Evolutionary conservation across 2,797 vertebrate genomes (phyloP).

Genomic region (Florisuga fusca): DNA sequence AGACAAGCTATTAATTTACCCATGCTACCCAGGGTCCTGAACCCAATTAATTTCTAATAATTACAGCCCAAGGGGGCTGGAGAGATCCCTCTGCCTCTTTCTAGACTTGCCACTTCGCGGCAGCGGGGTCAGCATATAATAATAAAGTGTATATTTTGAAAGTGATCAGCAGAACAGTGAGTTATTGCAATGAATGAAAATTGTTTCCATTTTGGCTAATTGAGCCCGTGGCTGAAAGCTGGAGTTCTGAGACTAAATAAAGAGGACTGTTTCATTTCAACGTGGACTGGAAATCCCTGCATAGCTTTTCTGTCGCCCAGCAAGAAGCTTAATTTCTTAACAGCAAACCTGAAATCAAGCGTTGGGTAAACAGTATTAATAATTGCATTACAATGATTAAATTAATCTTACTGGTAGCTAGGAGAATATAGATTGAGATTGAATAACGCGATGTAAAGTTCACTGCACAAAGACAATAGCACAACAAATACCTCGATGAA

Average conservation of each 20-base stretch:
- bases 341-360: slow-evolving; percentile 87
- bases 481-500: slow-evolving; percentile 78
- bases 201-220: slow-evolving; percentile 95
- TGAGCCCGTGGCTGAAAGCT: slow-evolving; percentile 83
- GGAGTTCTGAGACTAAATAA: slow-evolving; percentile 81
- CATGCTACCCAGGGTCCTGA: slow-evolving; percentile 87
- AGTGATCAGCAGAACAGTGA: slow-evolving; percentile 86
- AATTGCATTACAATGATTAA: slow-evolving; percentile 90
- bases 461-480: slow-evolving; percentile 87
- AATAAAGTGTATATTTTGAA: slow-evolving; percentile 90
- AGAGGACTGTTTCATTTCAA: slow-evolving; percentile 81
- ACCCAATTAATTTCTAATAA: slow-evolving; percentile 98
- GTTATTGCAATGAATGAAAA: slow-evolving; percentile 91
- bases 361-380: slow-evolving; percentile 87
- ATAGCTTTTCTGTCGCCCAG: slow-evolving; percentile 75
- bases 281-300: slow-evolving; percentile 74
- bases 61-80: slow-evolving; percentile 89
- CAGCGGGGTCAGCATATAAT: slow-evolving; percentile 86
- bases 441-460: slow-evolving; percentile 82
- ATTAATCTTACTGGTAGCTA: slow-evolving; percentile 86
- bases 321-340: slow-evolving; percentile 84
- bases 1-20: slow-evolving; percentile 89
- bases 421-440: slow-evolving; percentile 77
- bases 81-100: slow-evolving; percentile 82
- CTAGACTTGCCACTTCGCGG: slow-evolving; percentile 82